Evolutionary conservation across 2,113 vertebrate species (phyloP).

Genomic region (Bos taurus): DNA sequence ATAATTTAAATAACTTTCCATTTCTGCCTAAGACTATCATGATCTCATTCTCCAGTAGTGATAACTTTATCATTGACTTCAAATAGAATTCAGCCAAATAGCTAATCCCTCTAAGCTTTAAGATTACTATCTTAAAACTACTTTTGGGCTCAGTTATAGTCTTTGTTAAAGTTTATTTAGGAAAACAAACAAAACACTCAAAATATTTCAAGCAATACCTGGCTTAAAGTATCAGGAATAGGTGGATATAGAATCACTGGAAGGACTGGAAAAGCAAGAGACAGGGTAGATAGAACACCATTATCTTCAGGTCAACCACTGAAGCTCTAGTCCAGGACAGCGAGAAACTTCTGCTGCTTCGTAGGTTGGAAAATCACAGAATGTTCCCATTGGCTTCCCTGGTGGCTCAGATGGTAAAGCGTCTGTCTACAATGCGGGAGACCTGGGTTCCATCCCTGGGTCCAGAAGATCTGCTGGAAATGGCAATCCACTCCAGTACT

Average conservation of each 20-base stretch:
- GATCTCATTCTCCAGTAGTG: neutral
- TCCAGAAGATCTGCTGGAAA: too few relatives aligned
- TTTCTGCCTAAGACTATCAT: neutral
- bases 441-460: too few relatives aligned
- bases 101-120: neutral
- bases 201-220: neutral
- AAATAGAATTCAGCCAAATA: neutral
- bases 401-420: too few relatives aligned
- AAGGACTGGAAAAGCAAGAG: neutral
- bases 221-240: neutral
- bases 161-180: neutral
- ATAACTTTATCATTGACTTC: neutral
- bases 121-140: neutral
- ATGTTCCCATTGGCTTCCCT: neutral
- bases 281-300: neutral
- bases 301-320: neutral
- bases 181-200: constrained; percentile 8
- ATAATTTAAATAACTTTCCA: neutral
- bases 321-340: neutral
- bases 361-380: neutral
- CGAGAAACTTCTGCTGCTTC: neutral
- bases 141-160: neutral
- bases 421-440: too few relatives aligned
- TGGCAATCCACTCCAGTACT: too few relatives aligned
- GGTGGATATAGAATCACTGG: neutral